Percentiles rank a stretch among this genome's conserved stretches.
Evolutionary conservation across 2,113 vertebrate species (phyloP).

Genomic region (Nannobrachium achirus): DNA sequence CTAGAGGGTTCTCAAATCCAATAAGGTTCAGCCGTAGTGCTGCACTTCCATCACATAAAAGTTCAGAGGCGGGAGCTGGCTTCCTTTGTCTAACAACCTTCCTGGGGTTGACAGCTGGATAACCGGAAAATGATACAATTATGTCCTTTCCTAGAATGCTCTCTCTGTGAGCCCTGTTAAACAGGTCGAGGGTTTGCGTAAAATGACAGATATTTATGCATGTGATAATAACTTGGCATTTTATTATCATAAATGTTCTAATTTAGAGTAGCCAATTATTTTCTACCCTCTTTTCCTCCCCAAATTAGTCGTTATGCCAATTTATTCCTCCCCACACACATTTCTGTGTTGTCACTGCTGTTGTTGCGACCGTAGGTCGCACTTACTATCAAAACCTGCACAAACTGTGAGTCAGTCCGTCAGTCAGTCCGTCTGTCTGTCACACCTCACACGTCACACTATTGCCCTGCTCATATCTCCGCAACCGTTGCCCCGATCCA

Average conservation of each 20-base stretch:
- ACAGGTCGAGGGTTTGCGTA: constrained; percentile 20
- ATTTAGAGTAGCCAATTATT: neutral
- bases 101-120: constrained; percentile 43
- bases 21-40: constrained; percentile 1
- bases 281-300: neutral
- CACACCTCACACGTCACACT: no score
- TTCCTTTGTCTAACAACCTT: constrained; percentile 39
- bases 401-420: no score
- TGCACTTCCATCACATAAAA: constrained; percentile 13
- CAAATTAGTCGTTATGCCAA: no score
- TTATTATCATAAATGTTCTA: no score
- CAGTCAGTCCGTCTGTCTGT: no score
- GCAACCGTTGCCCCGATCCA: no score
- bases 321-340: no score
- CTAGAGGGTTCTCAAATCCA: neutral
- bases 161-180: constrained; percentile 52
- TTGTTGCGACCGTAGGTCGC: no score
- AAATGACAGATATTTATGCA: constrained; percentile 10
- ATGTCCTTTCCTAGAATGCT: constrained; percentile 57
- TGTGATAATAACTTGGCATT: neutral
- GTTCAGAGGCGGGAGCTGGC: constrained; percentile 15
- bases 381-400: no score
- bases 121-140: constrained; percentile 46
- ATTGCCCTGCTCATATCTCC: no score
- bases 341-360: no score